These are phyloP conservation scores for Phalacrocorax carbo DNA, from an alignment of 2,113 vertebrate species.

Conservation along the genomic window DNA sequence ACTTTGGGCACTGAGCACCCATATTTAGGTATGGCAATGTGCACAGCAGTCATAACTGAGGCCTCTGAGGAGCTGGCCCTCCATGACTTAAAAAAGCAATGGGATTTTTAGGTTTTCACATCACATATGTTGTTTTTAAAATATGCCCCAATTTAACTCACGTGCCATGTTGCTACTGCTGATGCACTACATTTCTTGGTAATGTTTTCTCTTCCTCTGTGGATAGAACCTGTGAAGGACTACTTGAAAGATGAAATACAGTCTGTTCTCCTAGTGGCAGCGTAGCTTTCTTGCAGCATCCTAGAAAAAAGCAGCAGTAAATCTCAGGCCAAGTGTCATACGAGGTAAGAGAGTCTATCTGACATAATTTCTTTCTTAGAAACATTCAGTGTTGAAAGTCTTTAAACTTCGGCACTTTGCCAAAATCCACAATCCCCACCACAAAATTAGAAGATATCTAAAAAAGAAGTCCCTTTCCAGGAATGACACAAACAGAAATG, in stretches of 20 bases:
- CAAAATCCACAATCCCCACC: slow-evolving; percentile 38
- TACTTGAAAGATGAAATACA: background rate
- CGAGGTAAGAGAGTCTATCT: slow-evolving; percentile 32
- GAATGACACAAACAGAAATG: slow-evolving; percentile 40
- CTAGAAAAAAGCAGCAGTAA: background rate
- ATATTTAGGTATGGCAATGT: background rate
- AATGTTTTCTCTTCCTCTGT: background rate
- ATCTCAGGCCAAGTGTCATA: slow-evolving; percentile 10
- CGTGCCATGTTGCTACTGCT: background rate
- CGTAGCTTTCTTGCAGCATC: background rate
- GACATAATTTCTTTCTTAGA: slow-evolving; percentile 54
- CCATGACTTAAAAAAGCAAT: background rate
- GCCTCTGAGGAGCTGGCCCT: background rate
- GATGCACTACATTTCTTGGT: background rate
- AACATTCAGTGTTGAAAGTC: slow-evolving; percentile 20
- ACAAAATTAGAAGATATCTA: slow-evolving; percentile 36
- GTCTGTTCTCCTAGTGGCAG: background rate
- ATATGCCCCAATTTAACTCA: background rate
- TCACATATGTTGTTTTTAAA: background rate
- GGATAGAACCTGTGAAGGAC: background rate
- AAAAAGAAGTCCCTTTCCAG: slow-evolving; percentile 48
- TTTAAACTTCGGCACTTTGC: background rate
- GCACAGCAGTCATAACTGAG: background rate
- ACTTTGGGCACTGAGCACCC: background rate
- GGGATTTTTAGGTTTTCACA: background rate